phyloP scores from a whole-genome alignment of 2,113 vertebrate genomes.

The Phaethon lepturus region DNA sequence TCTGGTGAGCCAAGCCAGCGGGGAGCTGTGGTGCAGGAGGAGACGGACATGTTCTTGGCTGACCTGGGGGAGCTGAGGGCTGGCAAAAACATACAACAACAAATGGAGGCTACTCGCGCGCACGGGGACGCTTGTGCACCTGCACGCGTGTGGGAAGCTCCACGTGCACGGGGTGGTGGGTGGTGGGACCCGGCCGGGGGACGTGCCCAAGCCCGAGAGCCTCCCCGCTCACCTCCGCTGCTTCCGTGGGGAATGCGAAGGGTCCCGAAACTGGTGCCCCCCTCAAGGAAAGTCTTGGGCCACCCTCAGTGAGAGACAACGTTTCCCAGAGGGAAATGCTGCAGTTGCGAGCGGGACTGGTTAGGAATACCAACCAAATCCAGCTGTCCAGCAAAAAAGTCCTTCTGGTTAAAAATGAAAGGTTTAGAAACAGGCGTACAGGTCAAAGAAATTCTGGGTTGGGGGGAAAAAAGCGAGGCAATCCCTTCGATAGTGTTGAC shows the following conservation, averaged over 20 bases:
- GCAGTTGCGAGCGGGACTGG: background rate
- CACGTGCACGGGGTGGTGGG: fast-evolving
- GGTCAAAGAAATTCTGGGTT: background rate
- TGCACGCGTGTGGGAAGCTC: background rate
- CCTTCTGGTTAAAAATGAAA: background rate
- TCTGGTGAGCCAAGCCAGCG: background rate
- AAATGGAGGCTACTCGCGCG: background rate
- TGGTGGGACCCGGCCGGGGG: background rate
- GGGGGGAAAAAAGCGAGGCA: background rate
- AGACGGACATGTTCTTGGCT: constrained; percentile 45
- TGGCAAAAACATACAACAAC: background rate
- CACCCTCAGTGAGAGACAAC: background rate
- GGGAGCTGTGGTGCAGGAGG: constrained; percentile 56
- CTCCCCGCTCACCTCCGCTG: background rate
- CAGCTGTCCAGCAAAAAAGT: background rate
- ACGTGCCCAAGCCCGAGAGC: fast-evolving
- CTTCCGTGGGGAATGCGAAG: fast-evolving
- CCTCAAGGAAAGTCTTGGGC: background rate
- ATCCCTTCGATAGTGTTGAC: background rate
- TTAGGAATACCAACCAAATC: background rate
- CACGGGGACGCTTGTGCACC: background rate
- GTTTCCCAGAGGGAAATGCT: background rate
- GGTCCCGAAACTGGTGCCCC: background rate
- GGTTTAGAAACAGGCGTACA: background rate
- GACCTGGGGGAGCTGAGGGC: background rate